Evolutionary conservation across 2,888 invertebrate species (phyloP).

Genomic region (Aphidius colemani): DNA sequence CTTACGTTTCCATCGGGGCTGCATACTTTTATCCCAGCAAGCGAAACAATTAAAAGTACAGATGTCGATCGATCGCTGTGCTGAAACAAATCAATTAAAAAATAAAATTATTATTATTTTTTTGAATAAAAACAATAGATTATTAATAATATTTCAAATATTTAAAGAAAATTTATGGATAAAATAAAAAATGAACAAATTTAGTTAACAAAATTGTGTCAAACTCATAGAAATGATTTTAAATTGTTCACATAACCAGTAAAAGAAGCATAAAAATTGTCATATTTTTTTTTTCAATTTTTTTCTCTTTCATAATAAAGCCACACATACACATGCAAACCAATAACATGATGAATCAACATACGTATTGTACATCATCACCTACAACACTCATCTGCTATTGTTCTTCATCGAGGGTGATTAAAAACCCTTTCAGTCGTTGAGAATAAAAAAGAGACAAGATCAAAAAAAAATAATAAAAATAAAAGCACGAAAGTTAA

Average conservation of each 20-base stretch:
- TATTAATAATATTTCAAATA: too few species aligned
- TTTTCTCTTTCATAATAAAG: neutral
- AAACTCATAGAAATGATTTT: constrained; percentile 27
- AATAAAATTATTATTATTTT: constrained; percentile 21
- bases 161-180: constrained; percentile 18
- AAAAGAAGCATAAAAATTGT: constrained; percentile 26
- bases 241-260: constrained; percentile 35
- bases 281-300: constrained; percentile 7
- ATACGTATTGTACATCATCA: constrained; percentile 34
- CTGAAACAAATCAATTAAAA: constrained; percentile 60
- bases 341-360: constrained; percentile 13
- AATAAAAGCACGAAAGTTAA: neutral
- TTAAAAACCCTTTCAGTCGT: constrained; percentile 47
- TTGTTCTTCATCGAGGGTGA: constrained; percentile 48
- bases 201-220: constrained; percentile 4
- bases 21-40: constrained; percentile 83
- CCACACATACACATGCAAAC: constrained; percentile 1
- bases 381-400: constrained; percentile 29
- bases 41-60: constrained; percentile 75
- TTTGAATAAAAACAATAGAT: too few species aligned
- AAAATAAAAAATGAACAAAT: too few species aligned
- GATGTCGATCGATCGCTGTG: constrained; percentile 70
- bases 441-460: constrained; percentile 30
- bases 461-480: too few species aligned
- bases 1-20: constrained; percentile 81